Base-by-base conservation (phyloP, 2,113 vertebrate genomes). In the Tetrax tetrax region DNA sequence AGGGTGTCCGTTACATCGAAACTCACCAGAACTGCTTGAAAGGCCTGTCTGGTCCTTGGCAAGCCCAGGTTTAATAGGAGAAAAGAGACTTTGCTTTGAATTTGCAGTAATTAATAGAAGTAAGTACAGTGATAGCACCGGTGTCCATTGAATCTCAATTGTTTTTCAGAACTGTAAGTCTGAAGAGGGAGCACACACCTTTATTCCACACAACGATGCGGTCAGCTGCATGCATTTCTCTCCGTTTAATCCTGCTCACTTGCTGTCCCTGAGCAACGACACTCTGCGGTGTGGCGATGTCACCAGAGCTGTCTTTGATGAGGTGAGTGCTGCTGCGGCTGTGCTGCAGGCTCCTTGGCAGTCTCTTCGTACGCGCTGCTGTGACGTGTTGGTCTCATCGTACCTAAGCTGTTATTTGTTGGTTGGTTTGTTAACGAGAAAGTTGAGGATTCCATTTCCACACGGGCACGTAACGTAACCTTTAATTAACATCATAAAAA, bases 251-350 rank as follows among this genome's bases (percentile, higher is more conserved):
- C 97, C 98, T 3, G 95, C 98, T 17, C 98, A 99, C 19, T 63
- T 99, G 80, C 95, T 99, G 87, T 99, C 98, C 27, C 96, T 98
- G n/a, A 98, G 99, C 97, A 96, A 95, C 0, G 99, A 99, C 13
- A 97, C 95, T 1, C 45, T 99, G 45, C 98, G 99, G 51, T 98
- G 98, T 31, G 99, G 98, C 3, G 99, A 99, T 19, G 95, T 99
- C 27, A 98, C 98, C 45, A 98, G 93, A 48, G 97, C 98, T 1
- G 38, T 98, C 69, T 99, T 99, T 61, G 98, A 99, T 23, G 99
- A 99, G 95, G 99, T 99, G 91, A 97, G 93, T 72, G 31, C 91
- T 80, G 51, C 33, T 59, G 8, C 18, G 3, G 8, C 31, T 19
- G 64, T 45, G 35, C 72, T 81, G 35, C 77, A 27, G 38, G 14